Conservation (phyloP, 1,140 invertebrate genomes). For the Drosophila bipectinata region DNA sequence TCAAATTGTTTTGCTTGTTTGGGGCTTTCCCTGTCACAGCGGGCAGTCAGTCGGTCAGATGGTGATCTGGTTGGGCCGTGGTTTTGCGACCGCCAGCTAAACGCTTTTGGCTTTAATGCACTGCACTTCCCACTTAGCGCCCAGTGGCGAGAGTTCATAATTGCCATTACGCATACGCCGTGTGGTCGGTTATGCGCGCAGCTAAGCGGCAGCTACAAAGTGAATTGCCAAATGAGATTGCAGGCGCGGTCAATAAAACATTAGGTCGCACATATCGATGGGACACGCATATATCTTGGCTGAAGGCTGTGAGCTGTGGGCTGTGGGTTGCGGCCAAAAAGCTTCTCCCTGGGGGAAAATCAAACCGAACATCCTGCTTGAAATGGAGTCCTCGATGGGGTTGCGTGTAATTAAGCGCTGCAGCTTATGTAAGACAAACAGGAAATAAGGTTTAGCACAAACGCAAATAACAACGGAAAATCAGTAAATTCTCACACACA, state of each 20-base stretch:
- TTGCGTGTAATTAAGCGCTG: slow-evolving; percentile 78
- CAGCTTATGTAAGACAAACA: slow-evolving; percentile 80
- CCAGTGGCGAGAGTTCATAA: slow-evolving; percentile 62
- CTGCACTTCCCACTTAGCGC: slow-evolving; percentile 21
- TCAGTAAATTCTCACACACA: slow-evolving; percentile 40
- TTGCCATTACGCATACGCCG: slow-evolving; percentile 73
- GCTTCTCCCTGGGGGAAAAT: slow-evolving; percentile 26
- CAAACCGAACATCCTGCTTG: slow-evolving; percentile 31
- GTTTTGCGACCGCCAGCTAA: slow-evolving; percentile 60
- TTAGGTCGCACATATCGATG: slow-evolving; percentile 25
- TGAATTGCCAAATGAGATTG: slow-evolving; percentile 52
- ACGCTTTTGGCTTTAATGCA: slow-evolving; percentile 79
- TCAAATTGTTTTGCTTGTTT: slow-evolving; percentile 81
- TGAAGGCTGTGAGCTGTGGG: background rate
- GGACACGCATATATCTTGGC: slow-evolving; percentile 21
- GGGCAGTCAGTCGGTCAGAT: slow-evolving; percentile 37
- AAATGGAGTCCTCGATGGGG: slow-evolving; percentile 35
- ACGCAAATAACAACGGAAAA: slow-evolving; percentile 73
- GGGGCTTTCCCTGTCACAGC: slow-evolving; percentile 74
- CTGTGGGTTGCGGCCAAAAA: background rate
- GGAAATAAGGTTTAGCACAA: slow-evolving; percentile 79
- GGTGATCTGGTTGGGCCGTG: slow-evolving; percentile 63
- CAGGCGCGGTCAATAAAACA: slow-evolving; percentile 38
- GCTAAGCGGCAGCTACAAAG: slow-evolving; percentile 23
- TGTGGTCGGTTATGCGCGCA: slow-evolving; percentile 52